Evolutionary conservation across 2,113 vertebrate species (phyloP).

Genomic region (Tyto alba): DNA sequence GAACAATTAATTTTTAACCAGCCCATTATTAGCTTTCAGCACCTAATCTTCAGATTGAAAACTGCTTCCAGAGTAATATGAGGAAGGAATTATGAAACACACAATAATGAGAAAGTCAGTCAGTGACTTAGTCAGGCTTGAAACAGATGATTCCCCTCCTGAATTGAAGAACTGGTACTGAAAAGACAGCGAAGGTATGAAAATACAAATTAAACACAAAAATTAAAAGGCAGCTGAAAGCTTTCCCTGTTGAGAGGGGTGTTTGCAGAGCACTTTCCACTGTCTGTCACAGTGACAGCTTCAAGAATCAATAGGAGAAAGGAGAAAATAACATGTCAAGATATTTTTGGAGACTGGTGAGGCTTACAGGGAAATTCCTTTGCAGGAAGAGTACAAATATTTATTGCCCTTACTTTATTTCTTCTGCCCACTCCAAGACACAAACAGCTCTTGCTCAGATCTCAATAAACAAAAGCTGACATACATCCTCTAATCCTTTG

Average conservation of each 20-base stretch:
- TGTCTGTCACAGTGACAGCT: constrained; percentile 26
- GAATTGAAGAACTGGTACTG: background rate
- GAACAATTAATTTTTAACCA: constrained; percentile 5
- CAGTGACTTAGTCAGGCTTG: background rate
- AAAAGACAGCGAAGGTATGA: background rate
- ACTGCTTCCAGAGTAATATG: background rate
- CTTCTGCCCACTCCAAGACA: background rate
- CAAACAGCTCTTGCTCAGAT: background rate
- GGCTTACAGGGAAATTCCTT: constrained; percentile 23
- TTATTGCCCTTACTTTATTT: background rate
- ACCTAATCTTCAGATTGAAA: background rate
- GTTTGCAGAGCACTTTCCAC: background rate
- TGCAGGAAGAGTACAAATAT: background rate
- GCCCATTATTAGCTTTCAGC: background rate
- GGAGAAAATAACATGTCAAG: constrained; percentile 13
- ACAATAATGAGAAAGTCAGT: background rate
- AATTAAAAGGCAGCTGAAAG: background rate
- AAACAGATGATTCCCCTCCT: background rate
- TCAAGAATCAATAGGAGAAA: constrained; percentile 4
- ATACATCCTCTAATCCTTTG: background rate
- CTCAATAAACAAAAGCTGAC: background rate
- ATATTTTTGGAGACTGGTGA: constrained; percentile 8
- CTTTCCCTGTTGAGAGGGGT: background rate
- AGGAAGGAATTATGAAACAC: background rate
- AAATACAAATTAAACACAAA: background rate